Base-by-base conservation (phyloP, 2,888 invertebrate species). In the Eupithecia vulgata region DNA sequence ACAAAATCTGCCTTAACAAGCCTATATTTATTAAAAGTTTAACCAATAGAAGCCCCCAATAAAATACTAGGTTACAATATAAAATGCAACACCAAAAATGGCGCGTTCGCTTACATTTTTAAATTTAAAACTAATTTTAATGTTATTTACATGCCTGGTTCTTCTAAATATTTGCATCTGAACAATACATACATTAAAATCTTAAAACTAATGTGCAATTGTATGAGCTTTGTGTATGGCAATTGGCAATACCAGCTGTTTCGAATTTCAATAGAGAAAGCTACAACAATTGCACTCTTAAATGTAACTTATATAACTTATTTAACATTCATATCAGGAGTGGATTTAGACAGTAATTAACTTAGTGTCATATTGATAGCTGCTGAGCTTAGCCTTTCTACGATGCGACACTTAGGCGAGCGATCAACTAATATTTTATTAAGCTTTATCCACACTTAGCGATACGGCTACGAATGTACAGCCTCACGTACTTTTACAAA, bases 121-220 rank as follows among this genome's bases (percentile, higher is more conserved):
- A 70, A 59, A 48, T 78, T 76, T 71, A 72, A 79, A 75, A 77
- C 76, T 78, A 75, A 3, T 89, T 86, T 87, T 88, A 88, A 81
- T 83, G 85, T 90, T 93, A 93, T 93, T 92, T 93, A 94, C 94
- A 93, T 88, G 90, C 87, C 88, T 90, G 90, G 72, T 91, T 90
- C 93, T 92, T 92, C 93, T 92, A 92, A 93, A 94, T 94, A 93
- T 93, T 91, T 92, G 93, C 94, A 93, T 94, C 94, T 93, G 94
- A 94, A 94, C 92, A 94, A 93, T 93, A 94, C 92, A 91, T 90
- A 90, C 91, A 91, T 91, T 94, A 92, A 93, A 93, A 93, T 89
- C 93, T 94, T 93, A 94, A 76, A 76, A 71, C 91, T 93, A 93
- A 84, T 86, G 92, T 93, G 93, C 93, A 93, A 93, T 91, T 93